A percentile compares a stretch with the other conserved stretches of the same genome.
Conservation (phyloP, 2,113 vertebrate species). For the Athene noctua region DNA sequence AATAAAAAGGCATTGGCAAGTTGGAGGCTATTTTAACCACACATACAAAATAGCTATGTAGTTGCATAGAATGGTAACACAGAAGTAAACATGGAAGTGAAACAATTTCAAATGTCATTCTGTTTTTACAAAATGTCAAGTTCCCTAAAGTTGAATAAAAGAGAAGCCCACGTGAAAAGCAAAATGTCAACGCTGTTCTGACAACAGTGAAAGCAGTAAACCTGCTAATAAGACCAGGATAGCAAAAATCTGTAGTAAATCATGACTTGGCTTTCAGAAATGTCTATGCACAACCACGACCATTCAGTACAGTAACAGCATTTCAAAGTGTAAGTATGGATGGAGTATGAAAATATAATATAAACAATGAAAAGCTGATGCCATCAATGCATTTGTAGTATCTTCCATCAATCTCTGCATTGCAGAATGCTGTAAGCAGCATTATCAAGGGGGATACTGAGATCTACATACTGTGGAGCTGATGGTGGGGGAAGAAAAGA, state of each 20-base stretch:
- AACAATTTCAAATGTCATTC: slow-evolving; percentile 8
- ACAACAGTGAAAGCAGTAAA: not conserved
- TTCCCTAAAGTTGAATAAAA: slow-evolving; percentile 21
- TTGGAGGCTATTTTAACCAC: slow-evolving; percentile 25
- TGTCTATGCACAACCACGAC: not conserved
- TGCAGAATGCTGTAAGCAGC: not conserved
- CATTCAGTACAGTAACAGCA: not conserved
- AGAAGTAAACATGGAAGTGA: slow-evolving; percentile 41
- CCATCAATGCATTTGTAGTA: not conserved
- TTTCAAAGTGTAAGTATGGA: not conserved
- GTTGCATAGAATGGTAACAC: not conserved
- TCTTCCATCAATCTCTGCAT: not conserved
- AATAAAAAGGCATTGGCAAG: slow-evolving; percentile 56
- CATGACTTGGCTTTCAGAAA: not conserved
- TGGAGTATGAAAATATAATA: not conserved
- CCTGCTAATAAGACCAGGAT: not conserved
- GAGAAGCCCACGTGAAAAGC: not conserved
- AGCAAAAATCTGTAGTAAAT: not conserved
- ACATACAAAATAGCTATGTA: not conserved
- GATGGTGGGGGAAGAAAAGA: not conserved
- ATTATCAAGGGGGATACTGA: not conserved
- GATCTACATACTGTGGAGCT: not conserved
- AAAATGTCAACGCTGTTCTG: not conserved
- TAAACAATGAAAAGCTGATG: not conserved
- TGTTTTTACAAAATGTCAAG: slow-evolving; percentile 9